These are phyloP conservation scores for Apodemia mormo DNA, from an alignment of 2,888 invertebrate genomes.

Conservation along the genomic window DNA sequence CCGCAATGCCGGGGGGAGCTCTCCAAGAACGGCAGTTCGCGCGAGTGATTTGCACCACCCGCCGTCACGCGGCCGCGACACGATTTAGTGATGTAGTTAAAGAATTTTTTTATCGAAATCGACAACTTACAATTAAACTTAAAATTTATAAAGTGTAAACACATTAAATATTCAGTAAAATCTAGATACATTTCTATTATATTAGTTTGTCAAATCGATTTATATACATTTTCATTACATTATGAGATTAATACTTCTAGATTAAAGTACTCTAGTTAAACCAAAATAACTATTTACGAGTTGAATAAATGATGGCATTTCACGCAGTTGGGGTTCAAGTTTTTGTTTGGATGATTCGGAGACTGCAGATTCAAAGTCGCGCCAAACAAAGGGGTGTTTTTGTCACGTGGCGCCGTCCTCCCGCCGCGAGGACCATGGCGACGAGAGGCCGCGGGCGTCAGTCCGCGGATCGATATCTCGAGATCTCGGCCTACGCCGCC, in stretches of 20 bases:
- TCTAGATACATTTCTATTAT: too few relatives aligned
- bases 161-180: too few relatives aligned
- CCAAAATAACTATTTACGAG: too few relatives aligned
- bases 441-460: constrained; percentile 61
- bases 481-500: constrained; percentile 79
- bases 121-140: constrained; percentile 42
- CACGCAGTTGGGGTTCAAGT: background rate
- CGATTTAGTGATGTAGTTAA: constrained; percentile 53
- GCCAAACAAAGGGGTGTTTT: constrained; percentile 78
- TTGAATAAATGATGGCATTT: too few relatives aligned
- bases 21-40: constrained; percentile 78
- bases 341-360: background rate
- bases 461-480: constrained; percentile 78
- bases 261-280: too few relatives aligned
- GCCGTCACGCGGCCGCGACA: constrained; percentile 70
- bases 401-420: constrained; percentile 66
- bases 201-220: background rate
- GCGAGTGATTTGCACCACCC: constrained; percentile 80
- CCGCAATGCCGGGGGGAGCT: constrained; percentile 56
- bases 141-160: background rate
- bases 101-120: constrained; percentile 48
- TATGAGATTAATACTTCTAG: too few relatives aligned
- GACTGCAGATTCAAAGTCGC: constrained; percentile 19
- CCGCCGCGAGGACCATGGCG: constrained; percentile 73
- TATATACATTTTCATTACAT: background rate